Evolutionary conservation across 2,888 invertebrate species (phyloP).

Genomic region (Hemicrepidius hirtus): DNA sequence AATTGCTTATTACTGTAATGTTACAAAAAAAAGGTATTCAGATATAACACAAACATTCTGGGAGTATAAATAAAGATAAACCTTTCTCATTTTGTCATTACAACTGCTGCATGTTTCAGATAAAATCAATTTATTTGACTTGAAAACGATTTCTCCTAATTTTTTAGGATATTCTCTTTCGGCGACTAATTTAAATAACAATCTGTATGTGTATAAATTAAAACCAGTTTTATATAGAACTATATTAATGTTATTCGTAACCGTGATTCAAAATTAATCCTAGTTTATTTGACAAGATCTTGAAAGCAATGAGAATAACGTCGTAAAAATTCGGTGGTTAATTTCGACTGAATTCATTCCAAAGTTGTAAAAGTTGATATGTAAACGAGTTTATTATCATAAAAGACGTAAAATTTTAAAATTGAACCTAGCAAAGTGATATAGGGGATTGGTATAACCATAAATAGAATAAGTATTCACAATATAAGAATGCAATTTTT

Average conservation of each 20-base stretch:
- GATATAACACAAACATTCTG: too few relatives aligned
- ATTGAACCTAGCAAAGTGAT: not conserved
- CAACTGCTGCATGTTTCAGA: not conserved
- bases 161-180: not conserved
- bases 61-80: too few relatives aligned
- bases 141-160: not conserved
- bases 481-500: not conserved
- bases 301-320: slow-evolving; percentile 3
- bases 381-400: not conserved
- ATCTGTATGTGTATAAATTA: not conserved
- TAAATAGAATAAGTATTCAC: not conserved
- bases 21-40: too few relatives aligned
- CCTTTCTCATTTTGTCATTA: too few relatives aligned
- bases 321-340: slow-evolving; percentile 8
- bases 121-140: slow-evolving; percentile 1
- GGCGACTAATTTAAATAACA: slow-evolving; percentile 1
- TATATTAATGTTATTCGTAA: slow-evolving; percentile 4
- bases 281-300: slow-evolving; percentile 14
- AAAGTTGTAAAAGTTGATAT: not conserved
- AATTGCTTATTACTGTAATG: not conserved
- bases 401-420: slow-evolving; percentile 7
- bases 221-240: slow-evolving; percentile 4
- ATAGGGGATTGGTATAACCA: not conserved
- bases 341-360: not conserved
- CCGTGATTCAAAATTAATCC: slow-evolving; percentile 10